A percentile compares a stretch with the other conserved stretches of the same genome.
Evolutionary conservation across 30 jellyfish, hydroid and myxozoan genomes (phyloP).

Genomic region (Turritopsis dohrnii): DNA sequence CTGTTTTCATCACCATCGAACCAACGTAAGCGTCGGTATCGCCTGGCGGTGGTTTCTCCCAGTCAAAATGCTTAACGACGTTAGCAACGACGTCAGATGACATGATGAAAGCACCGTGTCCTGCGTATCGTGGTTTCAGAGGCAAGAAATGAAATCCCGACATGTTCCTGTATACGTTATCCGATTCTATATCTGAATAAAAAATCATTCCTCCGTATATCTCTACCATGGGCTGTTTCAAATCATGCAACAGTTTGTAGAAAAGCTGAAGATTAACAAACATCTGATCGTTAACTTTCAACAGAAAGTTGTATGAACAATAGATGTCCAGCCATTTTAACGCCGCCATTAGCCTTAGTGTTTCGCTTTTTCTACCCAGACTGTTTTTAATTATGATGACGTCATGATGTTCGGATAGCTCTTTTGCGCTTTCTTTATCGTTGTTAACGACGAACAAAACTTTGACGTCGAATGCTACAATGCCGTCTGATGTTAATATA

Average conservation of each 20-base stretch:
- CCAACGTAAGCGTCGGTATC: neutral
- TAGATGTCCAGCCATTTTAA: neutral
- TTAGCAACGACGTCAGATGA: neutral
- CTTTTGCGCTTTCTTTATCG: neutral
- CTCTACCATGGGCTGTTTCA: neutral
- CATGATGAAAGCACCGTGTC: neutral
- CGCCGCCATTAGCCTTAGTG: neutral
- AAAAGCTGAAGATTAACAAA: neutral
- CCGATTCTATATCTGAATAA: neutral
- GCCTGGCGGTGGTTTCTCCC: neutral
- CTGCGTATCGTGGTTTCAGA: neutral
- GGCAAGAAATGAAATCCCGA: neutral
- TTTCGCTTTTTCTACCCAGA: neutral
- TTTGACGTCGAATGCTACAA: neutral
- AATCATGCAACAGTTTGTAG: neutral
- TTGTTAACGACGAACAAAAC: neutral
- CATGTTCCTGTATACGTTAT: neutral
- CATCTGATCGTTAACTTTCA: neutral
- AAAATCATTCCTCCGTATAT: neutral
- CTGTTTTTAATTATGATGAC: neutral
- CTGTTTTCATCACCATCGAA: neutral
- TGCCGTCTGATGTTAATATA: neutral
- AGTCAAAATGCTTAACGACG: neutral
- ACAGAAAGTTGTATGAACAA: neutral
- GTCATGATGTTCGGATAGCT: neutral